phyloP scores from a whole-genome alignment of 2,888 invertebrate species.

The Orthosia incerta region DNA sequence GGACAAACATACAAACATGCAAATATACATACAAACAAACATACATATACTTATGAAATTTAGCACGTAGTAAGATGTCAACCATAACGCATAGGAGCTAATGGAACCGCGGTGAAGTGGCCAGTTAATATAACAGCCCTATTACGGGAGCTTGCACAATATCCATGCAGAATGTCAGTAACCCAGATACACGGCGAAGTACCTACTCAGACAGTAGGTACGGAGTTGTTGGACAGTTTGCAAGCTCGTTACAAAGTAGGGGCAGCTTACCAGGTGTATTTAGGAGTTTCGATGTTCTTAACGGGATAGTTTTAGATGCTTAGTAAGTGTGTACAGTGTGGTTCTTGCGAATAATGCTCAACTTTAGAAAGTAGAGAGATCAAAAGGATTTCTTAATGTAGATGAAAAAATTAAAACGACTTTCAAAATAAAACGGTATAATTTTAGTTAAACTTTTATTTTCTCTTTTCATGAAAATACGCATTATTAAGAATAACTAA shows the following conservation, averaged over 20 bases:
- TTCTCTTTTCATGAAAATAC: too few species aligned
- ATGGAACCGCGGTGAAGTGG: conserved; percentile 27
- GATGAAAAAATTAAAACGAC: too few species aligned
- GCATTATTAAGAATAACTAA: too few species aligned
- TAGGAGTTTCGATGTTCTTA: conserved; percentile 20
- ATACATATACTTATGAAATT: too few species aligned
- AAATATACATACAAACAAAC: too few species aligned
- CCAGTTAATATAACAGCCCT: conserved; percentile 38
- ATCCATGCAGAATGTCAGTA: conserved; percentile 48
- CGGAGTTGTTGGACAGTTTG: conserved; percentile 39
- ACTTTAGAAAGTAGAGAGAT: too few species aligned
- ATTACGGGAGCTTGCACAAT: conserved; percentile 51
- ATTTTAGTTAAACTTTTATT: too few species aligned
- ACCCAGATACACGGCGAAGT: conserved; percentile 36
- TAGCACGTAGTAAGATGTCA: conserved; percentile 17
- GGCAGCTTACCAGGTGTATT: conserved; percentile 21
- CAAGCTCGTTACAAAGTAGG: conserved; percentile 38
- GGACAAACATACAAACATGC: too few species aligned
- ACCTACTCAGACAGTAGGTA: conserved; percentile 4
- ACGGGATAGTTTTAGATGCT: conserved; percentile 10
- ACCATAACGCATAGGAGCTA: conserved; percentile 43
- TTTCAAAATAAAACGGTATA: too few species aligned
- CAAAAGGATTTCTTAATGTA: too few species aligned
- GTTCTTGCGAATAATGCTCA: not conserved
- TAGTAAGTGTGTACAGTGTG: not conserved